Percentiles rank a stretch among this genome's conserved stretches.
These are phyloP conservation scores for Fragum fragum DNA, from an alignment of 2,888 invertebrate genomes.

Conservation along the genomic window DNA sequence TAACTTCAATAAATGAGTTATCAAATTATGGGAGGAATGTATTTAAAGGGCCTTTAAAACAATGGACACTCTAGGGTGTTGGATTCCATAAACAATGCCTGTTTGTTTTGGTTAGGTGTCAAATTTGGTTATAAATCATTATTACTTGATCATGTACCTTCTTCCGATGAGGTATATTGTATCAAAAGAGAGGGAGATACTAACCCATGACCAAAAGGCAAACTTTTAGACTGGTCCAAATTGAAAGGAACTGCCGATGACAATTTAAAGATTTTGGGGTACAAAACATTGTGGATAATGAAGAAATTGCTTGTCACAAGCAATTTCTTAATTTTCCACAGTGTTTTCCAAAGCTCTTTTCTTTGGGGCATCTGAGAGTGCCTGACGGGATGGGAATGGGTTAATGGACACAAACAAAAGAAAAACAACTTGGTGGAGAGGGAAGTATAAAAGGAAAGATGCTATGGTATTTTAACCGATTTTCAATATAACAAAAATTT, in stretches of 20 bases:
- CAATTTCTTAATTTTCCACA: background rate
- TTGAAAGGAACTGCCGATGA: background rate
- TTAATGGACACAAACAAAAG: too few relatives aligned
- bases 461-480: too few relatives aligned
- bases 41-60: constrained; percentile 21
- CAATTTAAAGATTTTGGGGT: background rate
- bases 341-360: background rate
- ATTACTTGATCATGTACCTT: too few relatives aligned
- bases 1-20: constrained; percentile 2
- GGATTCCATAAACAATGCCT: constrained; percentile 12
- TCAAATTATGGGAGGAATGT: constrained; percentile 24
- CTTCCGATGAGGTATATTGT: too few relatives aligned
- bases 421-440: too few relatives aligned
- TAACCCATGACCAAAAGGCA: background rate
- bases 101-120: background rate
- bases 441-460: too few relatives aligned
- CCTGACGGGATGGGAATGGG: too few relatives aligned
- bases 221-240: background rate
- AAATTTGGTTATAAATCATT: too few relatives aligned
- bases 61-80: constrained; percentile 6
- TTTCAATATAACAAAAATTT: too few relatives aligned
- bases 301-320: background rate
- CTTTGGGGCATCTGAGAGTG: too few relatives aligned
- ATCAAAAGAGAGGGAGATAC: background rate
- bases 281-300: too few relatives aligned